A percentile compares a stretch with the other conserved stretches of the same genome.
These are phyloP conservation scores for Osmoderma eremita DNA, from an alignment of 2,888 invertebrate species.

Conservation along the genomic window DNA sequence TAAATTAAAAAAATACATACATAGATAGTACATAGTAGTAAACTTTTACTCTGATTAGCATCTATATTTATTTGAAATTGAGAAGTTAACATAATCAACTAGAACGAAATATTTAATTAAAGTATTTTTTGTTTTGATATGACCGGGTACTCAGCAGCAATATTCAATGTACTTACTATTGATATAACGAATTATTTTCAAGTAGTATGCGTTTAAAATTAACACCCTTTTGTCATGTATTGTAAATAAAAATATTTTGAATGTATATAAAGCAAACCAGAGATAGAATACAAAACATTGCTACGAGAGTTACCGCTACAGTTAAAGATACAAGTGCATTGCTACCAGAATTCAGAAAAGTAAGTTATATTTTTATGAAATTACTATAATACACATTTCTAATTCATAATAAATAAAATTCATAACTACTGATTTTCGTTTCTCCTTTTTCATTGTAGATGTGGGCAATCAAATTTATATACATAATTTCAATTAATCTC, in stretches of 20 bases:
- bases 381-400: neutral
- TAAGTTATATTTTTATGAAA: constrained; percentile 14
- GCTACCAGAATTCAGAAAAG: neutral
- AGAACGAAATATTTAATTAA: no score
- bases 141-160: no score
- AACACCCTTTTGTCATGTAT: constrained; percentile 3
- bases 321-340: constrained; percentile 1
- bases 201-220: constrained; percentile 18
- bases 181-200: constrained; percentile 1
- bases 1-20: no score
- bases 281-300: neutral
- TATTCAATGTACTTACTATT: neutral
- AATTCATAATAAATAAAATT: neutral
- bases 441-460: constrained; percentile 2
- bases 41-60: no score
- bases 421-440: neutral
- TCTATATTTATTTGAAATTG: no score
- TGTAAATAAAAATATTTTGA: constrained; percentile 22
- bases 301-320: neutral
- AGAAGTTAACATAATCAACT: no score
- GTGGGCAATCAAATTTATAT: neutral
- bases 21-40: no score
- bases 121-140: no score
- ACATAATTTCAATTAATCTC: neutral
- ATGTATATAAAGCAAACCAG: constrained; percentile 23